Conservation (phyloP, 1,140 invertebrate genomes). For the Caenorhabditis briggsae region DNA sequence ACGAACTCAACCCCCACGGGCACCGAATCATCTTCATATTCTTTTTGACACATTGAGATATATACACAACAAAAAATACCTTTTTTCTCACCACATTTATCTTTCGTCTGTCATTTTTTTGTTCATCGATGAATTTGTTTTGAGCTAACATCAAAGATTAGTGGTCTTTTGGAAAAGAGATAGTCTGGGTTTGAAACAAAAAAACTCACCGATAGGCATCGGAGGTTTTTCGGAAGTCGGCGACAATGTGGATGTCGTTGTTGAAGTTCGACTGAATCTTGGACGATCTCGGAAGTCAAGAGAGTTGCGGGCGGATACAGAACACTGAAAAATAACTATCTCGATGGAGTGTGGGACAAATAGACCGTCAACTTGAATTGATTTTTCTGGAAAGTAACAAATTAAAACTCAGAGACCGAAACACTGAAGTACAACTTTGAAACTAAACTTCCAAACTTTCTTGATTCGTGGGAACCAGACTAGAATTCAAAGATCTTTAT, state of each 20-base stretch:
- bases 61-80: constrained; percentile 28
- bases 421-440: too few relatives aligned
- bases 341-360: background rate
- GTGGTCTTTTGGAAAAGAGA: background rate
- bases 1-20: constrained; percentile 19
- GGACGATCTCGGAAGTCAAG: constrained; percentile 32
- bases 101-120: background rate
- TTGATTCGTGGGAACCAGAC: too few relatives aligned
- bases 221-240: constrained; percentile 37
- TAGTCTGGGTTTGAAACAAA: background rate
- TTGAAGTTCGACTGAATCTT: constrained; percentile 13
- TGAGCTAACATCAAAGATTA: background rate
- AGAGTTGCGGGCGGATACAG: background rate
- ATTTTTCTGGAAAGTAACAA: too few relatives aligned
- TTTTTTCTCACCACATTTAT: background rate
- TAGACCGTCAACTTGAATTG: too few relatives aligned
- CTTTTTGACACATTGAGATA: constrained; percentile 3
- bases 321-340: constrained; percentile 24
- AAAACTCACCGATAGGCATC: constrained; percentile 9
- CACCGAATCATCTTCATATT: background rate
- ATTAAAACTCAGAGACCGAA: too few relatives aligned
- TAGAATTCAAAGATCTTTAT: too few relatives aligned
- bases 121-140: background rate
- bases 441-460: too few relatives aligned
- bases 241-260: constrained; percentile 25